Conservation (phyloP, 2,888 invertebrate species). For the Cephus pulcher region DNA sequence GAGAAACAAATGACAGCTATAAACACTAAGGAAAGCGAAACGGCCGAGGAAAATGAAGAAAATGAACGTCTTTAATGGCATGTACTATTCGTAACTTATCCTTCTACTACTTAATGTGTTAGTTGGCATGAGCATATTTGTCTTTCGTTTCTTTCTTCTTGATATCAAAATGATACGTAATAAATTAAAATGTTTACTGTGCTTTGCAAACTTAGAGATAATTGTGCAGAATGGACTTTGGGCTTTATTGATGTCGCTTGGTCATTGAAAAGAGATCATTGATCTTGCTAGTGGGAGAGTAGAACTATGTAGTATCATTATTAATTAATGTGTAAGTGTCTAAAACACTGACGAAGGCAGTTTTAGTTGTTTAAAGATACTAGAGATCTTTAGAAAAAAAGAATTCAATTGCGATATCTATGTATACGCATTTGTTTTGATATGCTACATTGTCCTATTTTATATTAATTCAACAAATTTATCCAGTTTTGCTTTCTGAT, state of each 20-base stretch:
- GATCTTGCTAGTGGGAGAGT: not conserved
- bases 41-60: conserved; percentile 41
- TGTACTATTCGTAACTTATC: not conserved
- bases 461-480: no score
- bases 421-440: not conserved
- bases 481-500: not conserved
- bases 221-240: not conserved
- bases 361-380: no score
- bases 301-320: not conserved
- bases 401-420: not conserved
- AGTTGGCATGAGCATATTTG: not conserved
- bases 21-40: conserved; percentile 28
- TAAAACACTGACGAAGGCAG: no score
- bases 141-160: not conserved
- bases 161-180: not conserved
- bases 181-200: not conserved
- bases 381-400: no score
- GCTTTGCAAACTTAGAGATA: not conserved
- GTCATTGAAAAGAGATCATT: not conserved
- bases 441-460: not conserved
- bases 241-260: not conserved
- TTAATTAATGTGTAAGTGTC: not conserved
- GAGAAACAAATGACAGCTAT: conserved; percentile 47
- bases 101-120: not conserved
- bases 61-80: conserved; percentile 50